Evolutionary conservation across 1,140 invertebrate species (phyloP).

Genomic region (Solenopsis fugax): DNA sequence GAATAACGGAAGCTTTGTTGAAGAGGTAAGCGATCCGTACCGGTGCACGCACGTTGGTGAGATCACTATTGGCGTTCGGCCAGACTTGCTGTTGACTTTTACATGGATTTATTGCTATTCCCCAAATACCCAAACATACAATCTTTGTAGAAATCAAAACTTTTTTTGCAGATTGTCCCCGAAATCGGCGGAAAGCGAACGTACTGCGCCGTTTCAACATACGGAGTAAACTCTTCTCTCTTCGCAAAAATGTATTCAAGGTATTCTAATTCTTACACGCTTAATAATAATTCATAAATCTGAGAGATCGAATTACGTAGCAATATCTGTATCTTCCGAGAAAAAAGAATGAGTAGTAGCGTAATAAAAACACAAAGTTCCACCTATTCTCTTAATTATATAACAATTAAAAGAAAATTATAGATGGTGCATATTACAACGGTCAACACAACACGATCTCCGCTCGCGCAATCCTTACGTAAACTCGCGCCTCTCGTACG

Average conservation of each 20-base stretch:
- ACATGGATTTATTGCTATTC: conserved; percentile 11
- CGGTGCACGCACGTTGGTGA: conserved; percentile 65
- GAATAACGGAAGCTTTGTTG: conserved; percentile 37
- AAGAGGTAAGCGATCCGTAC: conserved; percentile 49
- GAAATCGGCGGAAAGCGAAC: neutral
- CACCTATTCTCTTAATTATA: neutral
- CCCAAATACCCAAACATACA: conserved; percentile 35
- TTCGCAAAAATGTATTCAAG: neutral
- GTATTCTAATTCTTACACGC: neutral
- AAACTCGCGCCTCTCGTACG: conserved; percentile 14
- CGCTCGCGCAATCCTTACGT: conserved; percentile 16
- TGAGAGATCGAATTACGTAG: neutral
- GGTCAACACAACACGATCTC: neutral
- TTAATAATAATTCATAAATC: conserved; percentile 20
- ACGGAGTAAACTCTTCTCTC: neutral
- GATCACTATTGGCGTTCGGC: conserved; percentile 66
- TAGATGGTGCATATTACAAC: neutral
- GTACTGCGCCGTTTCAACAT: neutral
- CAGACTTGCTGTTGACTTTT: conserved; percentile 61
- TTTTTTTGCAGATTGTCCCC: neutral
- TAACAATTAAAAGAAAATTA: conserved; percentile 2
- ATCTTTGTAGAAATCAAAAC: conserved; percentile 11
- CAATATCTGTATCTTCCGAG: neutral
- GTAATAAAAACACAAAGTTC: neutral
- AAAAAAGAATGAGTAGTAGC: neutral